Evolutionary conservation across 2,797 vertebrate genomes (phyloP).

Genomic region (Esox masquinongy): DNA sequence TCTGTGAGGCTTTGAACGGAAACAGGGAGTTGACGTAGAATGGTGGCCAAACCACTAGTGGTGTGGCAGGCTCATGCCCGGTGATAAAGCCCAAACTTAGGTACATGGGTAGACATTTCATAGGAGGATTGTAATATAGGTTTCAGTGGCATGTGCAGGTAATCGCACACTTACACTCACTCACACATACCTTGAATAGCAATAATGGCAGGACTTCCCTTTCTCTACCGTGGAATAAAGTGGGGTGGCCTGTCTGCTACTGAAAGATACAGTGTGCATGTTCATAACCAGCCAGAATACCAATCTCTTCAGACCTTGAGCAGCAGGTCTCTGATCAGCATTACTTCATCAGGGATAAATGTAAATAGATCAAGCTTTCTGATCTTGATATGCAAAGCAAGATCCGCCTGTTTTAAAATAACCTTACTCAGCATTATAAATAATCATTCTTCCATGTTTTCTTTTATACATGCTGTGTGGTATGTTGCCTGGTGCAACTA

Average conservation of each 20-base stretch:
- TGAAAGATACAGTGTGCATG: not conserved
- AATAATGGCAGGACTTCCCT: slow-evolving; percentile 1
- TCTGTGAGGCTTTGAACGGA: slow-evolving; percentile 1
- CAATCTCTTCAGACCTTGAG: not conserved
- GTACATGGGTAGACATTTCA: slow-evolving; percentile 34
- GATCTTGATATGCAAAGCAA: slow-evolving; percentile 40
- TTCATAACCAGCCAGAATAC: not conserved
- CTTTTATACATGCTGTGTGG: not conserved
- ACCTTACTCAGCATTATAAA: slow-evolving; percentile 46
- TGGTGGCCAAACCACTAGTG: slow-evolving; percentile 30
- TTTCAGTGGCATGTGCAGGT: slow-evolving; percentile 26
- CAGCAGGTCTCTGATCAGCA: not conserved
- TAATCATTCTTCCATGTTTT: not conserved
- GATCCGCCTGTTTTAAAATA: slow-evolving; percentile 11
- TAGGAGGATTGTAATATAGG: slow-evolving; percentile 31
- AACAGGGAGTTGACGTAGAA: slow-evolving; percentile 12
- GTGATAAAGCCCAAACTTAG: not conserved
- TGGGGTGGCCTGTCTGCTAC: not conserved
- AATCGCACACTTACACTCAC: not conserved
- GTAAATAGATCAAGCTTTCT: slow-evolving; percentile 47
- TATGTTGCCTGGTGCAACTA: not conserved
- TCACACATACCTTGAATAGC: not conserved
- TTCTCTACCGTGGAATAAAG: not conserved
- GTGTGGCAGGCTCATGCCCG: slow-evolving; percentile 23
- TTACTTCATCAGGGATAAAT: slow-evolving; percentile 3